A percentile compares a stretch with the other conserved stretches of the same genome.
Evolutionary conservation across 53 echinoderm and acorn worm species (phyloP).

Genomic region (Echinometra lucunter): DNA sequence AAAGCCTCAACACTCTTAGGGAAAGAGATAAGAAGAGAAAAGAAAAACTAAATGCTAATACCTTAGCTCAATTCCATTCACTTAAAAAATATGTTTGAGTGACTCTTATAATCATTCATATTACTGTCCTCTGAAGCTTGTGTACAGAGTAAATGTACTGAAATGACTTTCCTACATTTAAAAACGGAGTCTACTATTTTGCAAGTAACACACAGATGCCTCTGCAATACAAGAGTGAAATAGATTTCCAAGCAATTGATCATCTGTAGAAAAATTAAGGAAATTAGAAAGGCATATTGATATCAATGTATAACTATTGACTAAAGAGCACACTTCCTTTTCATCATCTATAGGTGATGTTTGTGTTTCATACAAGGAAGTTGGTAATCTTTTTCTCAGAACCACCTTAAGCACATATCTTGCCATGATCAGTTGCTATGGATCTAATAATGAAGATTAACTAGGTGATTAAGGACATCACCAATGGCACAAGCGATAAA

Average conservation of each 20-base stretch:
- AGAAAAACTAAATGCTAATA: no score
- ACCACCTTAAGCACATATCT: background rate
- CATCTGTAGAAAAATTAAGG: background rate
- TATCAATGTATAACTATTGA: background rate
- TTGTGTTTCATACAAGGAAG: conserved; percentile 22
- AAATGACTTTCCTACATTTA: no score
- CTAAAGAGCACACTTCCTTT: background rate
- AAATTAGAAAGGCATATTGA: background rate
- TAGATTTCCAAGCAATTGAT: background rate
- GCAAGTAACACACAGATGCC: background rate
- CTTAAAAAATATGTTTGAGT: no score
- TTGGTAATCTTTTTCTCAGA: background rate
- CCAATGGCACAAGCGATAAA: background rate
- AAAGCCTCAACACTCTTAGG: no score
- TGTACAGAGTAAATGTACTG: no score
- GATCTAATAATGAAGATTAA: background rate
- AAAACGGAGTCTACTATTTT: no score
- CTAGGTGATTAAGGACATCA: background rate
- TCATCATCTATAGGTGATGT: background rate
- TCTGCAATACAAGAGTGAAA: background rate
- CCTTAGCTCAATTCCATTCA: no score
- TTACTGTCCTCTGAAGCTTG: no score
- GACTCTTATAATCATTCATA: no score
- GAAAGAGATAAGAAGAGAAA: no score
- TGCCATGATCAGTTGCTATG: background rate